These are phyloP conservation scores for Lithodes maja DNA, from an alignment of 2,888 invertebrate genomes.

Conservation along the genomic window DNA sequence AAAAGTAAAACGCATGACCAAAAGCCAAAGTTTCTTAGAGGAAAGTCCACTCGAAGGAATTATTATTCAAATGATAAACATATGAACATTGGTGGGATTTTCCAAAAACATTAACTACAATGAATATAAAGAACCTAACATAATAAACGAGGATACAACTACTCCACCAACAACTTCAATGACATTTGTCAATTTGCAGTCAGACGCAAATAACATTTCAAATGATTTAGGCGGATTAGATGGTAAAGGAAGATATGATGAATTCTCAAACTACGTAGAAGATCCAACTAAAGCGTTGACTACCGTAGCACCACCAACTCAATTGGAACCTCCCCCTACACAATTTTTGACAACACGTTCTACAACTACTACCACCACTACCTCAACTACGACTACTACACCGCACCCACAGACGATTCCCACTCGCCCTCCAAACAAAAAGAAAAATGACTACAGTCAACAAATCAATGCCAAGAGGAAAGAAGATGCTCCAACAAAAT, in stretches of 20 bases:
- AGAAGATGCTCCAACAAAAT: too few relatives aligned
- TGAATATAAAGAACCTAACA: slow-evolving; percentile 17
- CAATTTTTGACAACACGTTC: background rate
- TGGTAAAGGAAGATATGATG: background rate
- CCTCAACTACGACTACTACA: slow-evolving; percentile 2
- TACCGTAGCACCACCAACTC: background rate
- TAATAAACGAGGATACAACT: background rate
- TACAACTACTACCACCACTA: background rate
- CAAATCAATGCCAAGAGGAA: too few relatives aligned
- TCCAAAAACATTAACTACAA: slow-evolving; percentile 23
- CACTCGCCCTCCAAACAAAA: background rate
- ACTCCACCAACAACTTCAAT: background rate
- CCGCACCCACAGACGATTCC: background rate
- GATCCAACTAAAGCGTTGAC: background rate
- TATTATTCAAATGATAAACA: background rate
- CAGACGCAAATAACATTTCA: slow-evolving; percentile 29
- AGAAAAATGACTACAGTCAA: background rate
- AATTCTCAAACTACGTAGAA: slow-evolving; percentile 37
- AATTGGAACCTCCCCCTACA: background rate
- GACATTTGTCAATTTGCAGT: background rate
- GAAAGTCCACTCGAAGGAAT: background rate
- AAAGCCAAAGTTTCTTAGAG: slow-evolving; percentile 18
- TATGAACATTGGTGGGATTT: background rate
- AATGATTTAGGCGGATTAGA: slow-evolving; percentile 11
- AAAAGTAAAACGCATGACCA: background rate